These are phyloP conservation scores for Calypte anna DNA, from an alignment of 2,113 vertebrate species.

Conservation along the genomic window DNA sequence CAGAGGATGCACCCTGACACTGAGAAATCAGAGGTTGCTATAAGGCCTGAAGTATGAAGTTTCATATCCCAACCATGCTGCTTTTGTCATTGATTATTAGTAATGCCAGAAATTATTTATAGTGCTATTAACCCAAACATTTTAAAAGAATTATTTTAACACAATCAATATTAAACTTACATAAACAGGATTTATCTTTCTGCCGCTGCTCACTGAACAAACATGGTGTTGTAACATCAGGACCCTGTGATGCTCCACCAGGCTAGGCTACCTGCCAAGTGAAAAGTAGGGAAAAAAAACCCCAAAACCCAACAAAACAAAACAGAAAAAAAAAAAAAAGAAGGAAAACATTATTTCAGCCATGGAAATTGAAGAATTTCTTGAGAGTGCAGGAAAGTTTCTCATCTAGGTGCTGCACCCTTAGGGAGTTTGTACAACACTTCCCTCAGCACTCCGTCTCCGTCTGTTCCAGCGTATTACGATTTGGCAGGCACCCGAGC, in stretches of 20 bases:
- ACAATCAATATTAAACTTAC: neutral
- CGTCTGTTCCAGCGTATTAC: slow-evolving; percentile 32
- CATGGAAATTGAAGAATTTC: neutral
- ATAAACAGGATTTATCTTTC: neutral
- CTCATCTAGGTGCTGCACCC: neutral
- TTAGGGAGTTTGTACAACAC: neutral
- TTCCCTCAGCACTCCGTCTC: neutral
- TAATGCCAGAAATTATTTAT: neutral
- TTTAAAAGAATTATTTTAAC: neutral
- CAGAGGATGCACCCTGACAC: neutral
- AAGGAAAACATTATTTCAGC: neutral
- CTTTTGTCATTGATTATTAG: neutral
- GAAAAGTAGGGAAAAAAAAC: neutral
- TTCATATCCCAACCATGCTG: neutral
- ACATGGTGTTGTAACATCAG: neutral
- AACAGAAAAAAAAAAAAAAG: neutral
- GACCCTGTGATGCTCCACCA: neutral
- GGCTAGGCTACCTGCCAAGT: slow-evolving; percentile 42
- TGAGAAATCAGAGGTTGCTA: neutral
- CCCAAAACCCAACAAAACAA: neutral
- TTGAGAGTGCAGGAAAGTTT: neutral
- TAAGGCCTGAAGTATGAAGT: neutral
- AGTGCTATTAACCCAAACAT: neutral
- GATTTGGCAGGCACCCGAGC: slow-evolving; percentile 11
- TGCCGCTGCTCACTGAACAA: slow-evolving; percentile 26